Evolutionary conservation across 1,140 invertebrate genomes (phyloP).

Genomic region (Ceratoteleas bidentatus): DNA sequence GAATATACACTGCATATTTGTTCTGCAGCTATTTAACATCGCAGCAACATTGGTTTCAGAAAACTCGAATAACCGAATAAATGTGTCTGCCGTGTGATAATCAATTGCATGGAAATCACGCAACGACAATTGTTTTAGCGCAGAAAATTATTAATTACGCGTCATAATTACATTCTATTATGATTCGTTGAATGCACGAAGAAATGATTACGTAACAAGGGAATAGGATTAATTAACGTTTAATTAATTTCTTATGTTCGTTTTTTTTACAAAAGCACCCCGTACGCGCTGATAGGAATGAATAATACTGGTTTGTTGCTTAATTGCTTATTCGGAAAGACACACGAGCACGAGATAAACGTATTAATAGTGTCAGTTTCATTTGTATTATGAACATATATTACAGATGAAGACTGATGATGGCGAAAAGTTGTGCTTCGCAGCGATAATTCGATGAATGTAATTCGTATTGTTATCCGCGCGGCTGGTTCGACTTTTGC

Average conservation of each 20-base stretch:
- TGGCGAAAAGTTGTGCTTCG: constrained; percentile 35
- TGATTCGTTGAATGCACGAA: constrained; percentile 50
- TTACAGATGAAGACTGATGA: constrained; percentile 56
- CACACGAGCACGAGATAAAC: constrained; percentile 56
- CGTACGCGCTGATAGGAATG: constrained; percentile 60
- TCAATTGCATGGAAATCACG: constrained; percentile 28
- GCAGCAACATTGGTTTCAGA: constrained; percentile 41
- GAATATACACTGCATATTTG: constrained; percentile 54
- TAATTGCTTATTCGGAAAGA: constrained; percentile 48
- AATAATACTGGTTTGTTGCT: constrained; percentile 62
- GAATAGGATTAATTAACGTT: constrained; percentile 61
- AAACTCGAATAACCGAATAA: constrained; percentile 12
- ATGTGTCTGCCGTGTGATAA: constrained; percentile 15
- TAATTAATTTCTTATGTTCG: constrained; percentile 60
- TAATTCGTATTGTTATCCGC: constrained; percentile 29
- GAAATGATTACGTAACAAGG: constrained; percentile 56
- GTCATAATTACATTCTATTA: constrained; percentile 39
- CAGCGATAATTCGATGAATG: constrained; percentile 36
- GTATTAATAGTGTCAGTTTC: constrained; percentile 40
- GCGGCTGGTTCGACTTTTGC: constrained; percentile 21
- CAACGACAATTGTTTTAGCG: constrained; percentile 34
- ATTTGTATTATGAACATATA: constrained; percentile 40
- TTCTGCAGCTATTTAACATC: constrained; percentile 34
- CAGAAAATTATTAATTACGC: constrained; percentile 43
- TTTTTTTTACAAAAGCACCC: constrained; percentile 64